phyloP scores from a whole-genome alignment of 1,140 invertebrate species.

The Schmidtea mediterranea region DNA sequence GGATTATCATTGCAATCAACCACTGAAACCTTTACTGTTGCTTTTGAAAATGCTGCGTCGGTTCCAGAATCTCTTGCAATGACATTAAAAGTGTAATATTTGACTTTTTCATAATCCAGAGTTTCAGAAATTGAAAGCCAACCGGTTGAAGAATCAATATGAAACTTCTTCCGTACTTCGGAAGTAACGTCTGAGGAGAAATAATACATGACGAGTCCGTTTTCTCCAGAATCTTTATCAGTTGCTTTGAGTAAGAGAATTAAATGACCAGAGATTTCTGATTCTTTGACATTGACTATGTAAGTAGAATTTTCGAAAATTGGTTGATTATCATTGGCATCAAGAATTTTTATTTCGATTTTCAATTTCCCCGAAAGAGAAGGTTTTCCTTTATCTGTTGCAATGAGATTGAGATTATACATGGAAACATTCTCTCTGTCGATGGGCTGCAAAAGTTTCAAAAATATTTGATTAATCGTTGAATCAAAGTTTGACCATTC shows the following conservation, averaged over 20 bases:
- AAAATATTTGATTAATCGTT: too few relatives aligned
- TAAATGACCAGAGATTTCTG: background rate
- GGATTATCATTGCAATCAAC: constrained; percentile 8
- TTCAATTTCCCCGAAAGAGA: too few relatives aligned
- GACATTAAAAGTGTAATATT: background rate
- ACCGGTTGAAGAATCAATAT: background rate
- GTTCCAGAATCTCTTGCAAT: background rate
- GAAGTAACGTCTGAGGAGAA: background rate
- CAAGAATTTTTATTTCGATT: background rate
- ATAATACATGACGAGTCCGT: background rate
- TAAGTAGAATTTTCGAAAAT: background rate
- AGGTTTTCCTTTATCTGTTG: too few relatives aligned
- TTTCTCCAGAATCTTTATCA: background rate
- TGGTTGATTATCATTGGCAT: background rate
- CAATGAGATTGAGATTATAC: too few relatives aligned
- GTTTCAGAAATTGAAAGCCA: background rate
- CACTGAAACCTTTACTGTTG: constrained; percentile 6
- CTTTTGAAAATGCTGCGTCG: background rate
- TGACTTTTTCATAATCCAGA: background rate
- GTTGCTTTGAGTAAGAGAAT: background rate
- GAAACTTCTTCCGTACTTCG: background rate
- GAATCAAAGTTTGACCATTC: too few relatives aligned
- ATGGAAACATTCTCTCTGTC: too few relatives aligned
- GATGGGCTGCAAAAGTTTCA: too few relatives aligned
- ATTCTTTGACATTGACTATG: background rate